phyloP scores from a whole-genome alignment of 2,797 vertebrate species.

The Antrozous pallidus region DNA sequence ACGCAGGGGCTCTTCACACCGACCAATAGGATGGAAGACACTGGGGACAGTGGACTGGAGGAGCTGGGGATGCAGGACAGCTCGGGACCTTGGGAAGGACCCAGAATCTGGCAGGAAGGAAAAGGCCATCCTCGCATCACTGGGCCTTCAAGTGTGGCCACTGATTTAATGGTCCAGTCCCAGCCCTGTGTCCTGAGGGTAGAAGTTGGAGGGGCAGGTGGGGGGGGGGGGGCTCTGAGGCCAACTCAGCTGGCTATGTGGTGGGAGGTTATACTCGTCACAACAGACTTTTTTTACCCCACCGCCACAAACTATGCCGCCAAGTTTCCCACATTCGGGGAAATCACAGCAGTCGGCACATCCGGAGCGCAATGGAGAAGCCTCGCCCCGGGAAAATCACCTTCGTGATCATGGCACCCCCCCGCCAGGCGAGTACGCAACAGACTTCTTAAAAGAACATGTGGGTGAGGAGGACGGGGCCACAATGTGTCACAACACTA shows the following conservation, averaged over 20 bases:
- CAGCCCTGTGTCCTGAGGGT: fast-evolving
- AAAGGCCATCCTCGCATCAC: not conserved
- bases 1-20: not conserved
- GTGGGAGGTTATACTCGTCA: no score
- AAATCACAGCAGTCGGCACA: no score
- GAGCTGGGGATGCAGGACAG: not conserved
- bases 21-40: not conserved
- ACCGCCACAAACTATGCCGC: no score
- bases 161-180: not conserved
- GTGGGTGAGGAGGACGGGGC: not conserved
- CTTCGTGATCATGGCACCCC: no score
- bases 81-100: not conserved
- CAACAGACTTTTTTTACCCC: no score
- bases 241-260: no score
- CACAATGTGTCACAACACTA: not conserved
- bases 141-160: not conserved
- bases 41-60: no score
- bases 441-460: not conserved
- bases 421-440: not conserved
- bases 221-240: not conserved
- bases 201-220: not conserved
- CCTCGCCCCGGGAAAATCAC: no score
- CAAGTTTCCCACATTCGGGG: no score
- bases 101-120: not conserved
- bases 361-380: no score